A percentile compares a stretch with the other conserved stretches of the same genome.
These are phyloP conservation scores for Ctenochaetus hawaiiensis DNA, from an alignment of 2,797 vertebrate genomes.

Conservation along the genomic window DNA sequence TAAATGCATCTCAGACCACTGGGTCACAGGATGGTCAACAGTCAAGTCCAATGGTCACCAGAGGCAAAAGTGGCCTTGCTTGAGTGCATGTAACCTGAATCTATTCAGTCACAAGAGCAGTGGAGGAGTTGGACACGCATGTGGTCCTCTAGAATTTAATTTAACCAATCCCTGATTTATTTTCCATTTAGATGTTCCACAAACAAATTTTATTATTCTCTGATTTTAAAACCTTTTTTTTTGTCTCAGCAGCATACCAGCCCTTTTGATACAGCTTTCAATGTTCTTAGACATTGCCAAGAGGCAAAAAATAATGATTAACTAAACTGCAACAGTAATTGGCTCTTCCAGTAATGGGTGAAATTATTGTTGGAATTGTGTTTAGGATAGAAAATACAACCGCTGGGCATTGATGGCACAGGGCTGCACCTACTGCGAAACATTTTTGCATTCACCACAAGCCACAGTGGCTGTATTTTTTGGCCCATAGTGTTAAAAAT, in stretches of 20 bases:
- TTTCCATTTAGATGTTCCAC: neutral
- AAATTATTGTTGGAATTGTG: neutral
- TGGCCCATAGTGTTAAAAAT: slow-evolving; percentile 53
- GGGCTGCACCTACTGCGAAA: slow-evolving; percentile 12
- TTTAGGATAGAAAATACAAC: slow-evolving; percentile 17
- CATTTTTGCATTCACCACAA: slow-evolving; percentile 11
- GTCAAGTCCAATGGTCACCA: neutral
- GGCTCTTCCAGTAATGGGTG: neutral
- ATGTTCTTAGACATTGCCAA: neutral
- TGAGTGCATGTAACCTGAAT: neutral
- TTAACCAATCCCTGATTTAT: neutral
- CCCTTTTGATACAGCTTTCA: neutral
- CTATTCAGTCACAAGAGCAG: neutral
- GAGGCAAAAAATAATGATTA: neutral
- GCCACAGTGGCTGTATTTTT: slow-evolving; percentile 29
- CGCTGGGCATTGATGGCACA: neutral
- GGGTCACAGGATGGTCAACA: neutral
- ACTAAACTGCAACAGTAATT: neutral
- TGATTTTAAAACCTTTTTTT: neutral
- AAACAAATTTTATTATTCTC: neutral
- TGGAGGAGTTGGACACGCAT: neutral
- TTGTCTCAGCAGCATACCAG: neutral
- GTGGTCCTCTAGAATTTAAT: neutral
- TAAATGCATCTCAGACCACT: neutral
- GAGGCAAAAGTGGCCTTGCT: neutral